Conservation (phyloP, 2,888 invertebrate species). For the Andrena dorsata region DNA sequence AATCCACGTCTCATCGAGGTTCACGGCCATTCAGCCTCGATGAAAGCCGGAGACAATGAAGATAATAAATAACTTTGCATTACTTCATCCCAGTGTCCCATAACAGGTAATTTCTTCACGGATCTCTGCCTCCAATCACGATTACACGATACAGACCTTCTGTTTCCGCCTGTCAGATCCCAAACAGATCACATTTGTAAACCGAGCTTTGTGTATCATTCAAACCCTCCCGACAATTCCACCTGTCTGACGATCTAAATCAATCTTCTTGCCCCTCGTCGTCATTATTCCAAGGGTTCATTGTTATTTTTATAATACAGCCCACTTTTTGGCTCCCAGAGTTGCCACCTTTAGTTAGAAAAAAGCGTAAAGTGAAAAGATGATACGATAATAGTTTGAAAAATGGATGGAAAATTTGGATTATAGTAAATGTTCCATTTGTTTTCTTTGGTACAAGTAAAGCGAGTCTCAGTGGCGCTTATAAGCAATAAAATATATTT, state of each 20-base stretch:
- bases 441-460: too few species aligned
- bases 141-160: neutral
- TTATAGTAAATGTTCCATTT: too few species aligned
- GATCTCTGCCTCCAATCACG: neutral
- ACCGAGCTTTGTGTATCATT: neutral
- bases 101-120: constrained; percentile 20
- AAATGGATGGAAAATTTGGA: too few species aligned
- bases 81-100: neutral
- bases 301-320: neutral
- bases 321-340: neutral
- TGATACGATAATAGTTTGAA: too few species aligned
- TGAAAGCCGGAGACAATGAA: neutral
- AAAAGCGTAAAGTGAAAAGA: too few species aligned
- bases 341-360: too few species aligned
- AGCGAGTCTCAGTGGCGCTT: too few species aligned
- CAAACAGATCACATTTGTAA: neutral
- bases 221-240: neutral
- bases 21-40: neutral
- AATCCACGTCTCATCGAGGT: neutral
- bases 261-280: neutral
- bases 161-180: neutral
- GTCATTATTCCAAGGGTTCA: neutral
- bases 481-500: too few species aligned
- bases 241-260: neutral
- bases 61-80: constrained; percentile 14